Evolutionary conservation across 2,888 invertebrate genomes (phyloP).

Genomic region (Euspilapteryx auroguttella): DNA sequence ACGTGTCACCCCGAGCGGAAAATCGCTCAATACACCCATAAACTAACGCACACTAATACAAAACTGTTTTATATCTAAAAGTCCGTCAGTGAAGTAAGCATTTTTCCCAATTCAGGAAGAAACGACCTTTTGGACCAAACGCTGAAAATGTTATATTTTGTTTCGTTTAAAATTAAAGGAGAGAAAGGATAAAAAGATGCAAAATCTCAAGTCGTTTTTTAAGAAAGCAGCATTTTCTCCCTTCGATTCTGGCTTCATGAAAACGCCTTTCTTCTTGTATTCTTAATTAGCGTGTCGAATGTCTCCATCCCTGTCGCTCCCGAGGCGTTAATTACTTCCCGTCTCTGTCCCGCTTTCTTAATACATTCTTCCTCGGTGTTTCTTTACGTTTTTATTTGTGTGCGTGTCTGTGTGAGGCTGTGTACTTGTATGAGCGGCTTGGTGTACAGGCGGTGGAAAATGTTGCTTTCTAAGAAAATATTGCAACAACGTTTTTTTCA

Average conservation of each 20-base stretch:
- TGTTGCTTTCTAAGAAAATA: not conserved
- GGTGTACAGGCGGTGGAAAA: slow-evolving; percentile 29
- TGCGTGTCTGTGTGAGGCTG: slow-evolving; percentile 58
- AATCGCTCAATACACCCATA: slow-evolving; percentile 23
- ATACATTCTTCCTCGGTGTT: slow-evolving; percentile 62
- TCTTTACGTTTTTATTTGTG: slow-evolving; percentile 62
- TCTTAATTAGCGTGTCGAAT: slow-evolving; percentile 68
- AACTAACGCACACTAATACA: slow-evolving; percentile 21
- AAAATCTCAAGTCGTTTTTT: no score
- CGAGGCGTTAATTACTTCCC: slow-evolving; percentile 45
- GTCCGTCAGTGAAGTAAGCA: no score
- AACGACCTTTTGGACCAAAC: no score
- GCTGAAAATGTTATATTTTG: no score
- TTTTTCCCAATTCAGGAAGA: no score
- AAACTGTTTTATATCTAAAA: no score
- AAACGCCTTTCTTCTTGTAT: slow-evolving; percentile 68
- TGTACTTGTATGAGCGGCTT: slow-evolving; percentile 60
- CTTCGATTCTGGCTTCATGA: no score
- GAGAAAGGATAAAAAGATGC: no score
- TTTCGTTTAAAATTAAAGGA: no score
- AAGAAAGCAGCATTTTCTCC: no score
- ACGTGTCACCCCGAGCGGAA: slow-evolving; percentile 38
- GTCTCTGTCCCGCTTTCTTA: slow-evolving; percentile 61
- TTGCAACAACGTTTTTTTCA: no score
- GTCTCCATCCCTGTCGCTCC: slow-evolving; percentile 36